A percentile compares a stretch with the other conserved stretches of the same genome.
These are phyloP conservation scores for Aplocera efformata DNA, from an alignment of 2,888 invertebrate genomes.

Conservation along the genomic window DNA sequence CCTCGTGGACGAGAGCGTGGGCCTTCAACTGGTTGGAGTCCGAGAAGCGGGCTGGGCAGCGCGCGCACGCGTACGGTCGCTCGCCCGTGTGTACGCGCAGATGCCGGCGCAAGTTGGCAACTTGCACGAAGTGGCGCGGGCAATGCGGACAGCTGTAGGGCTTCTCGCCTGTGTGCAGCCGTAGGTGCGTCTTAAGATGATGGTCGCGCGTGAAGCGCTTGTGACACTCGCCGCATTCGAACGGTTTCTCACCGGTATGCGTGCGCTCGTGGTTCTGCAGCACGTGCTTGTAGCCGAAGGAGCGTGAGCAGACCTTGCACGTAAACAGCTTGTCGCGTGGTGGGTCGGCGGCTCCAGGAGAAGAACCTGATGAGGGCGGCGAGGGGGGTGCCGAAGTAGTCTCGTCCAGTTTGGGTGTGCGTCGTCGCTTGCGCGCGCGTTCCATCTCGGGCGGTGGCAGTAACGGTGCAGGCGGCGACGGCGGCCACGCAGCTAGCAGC, in stretches of 20 bases:
- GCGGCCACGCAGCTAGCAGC: constrained; percentile 79
- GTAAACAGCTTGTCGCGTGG: constrained; percentile 91
- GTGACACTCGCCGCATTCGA: constrained; percentile 94
- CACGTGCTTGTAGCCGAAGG: constrained; percentile 96
- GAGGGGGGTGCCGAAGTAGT: constrained; percentile 57
- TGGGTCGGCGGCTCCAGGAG: constrained; percentile 71
- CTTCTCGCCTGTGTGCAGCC: constrained; percentile 95
- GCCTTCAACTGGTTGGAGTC: constrained; percentile 96
- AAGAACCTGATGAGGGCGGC: constrained; percentile 74
- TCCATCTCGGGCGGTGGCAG: constrained; percentile 70
- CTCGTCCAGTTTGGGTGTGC: constrained; percentile 70
- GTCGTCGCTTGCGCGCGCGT: constrained; percentile 70
- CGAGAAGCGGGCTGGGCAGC: constrained; percentile 92
- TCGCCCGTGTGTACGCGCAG: constrained; percentile 95
- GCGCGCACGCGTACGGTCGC: constrained; percentile 92
- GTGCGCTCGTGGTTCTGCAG: constrained; percentile 96
- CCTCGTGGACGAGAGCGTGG: constrained; percentile 92
- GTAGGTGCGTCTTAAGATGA: constrained; percentile 95
- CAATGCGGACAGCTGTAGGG: constrained; percentile 96
- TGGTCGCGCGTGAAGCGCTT: constrained; percentile 96
- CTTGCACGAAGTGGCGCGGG: constrained; percentile 95
- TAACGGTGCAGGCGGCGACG: constrained; percentile 79
- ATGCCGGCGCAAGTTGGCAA: constrained; percentile 93
- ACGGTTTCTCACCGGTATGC: constrained; percentile 96
- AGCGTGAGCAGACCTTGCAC: constrained; percentile 92